These are phyloP conservation scores for Brachyrhaphis roseni DNA, from an alignment of 2,797 vertebrate genomes.

Conservation along the genomic window DNA sequence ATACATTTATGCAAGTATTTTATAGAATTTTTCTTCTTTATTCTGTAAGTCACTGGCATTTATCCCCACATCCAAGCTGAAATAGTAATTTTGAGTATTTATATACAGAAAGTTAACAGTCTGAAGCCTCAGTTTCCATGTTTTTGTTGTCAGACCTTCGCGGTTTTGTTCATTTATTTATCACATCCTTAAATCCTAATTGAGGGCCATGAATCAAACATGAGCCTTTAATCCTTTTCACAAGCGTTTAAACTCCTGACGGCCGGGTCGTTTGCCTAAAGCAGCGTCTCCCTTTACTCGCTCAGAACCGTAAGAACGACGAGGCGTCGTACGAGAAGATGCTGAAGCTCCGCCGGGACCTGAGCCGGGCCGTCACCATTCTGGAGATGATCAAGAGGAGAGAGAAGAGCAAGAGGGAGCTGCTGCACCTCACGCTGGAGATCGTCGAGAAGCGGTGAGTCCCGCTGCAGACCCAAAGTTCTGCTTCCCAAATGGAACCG, in stretches of 20 bases:
- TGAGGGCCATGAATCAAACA: not conserved
- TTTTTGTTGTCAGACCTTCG: too few species aligned
- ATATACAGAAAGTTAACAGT: not conserved
- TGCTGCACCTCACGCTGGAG: conserved; percentile 98
- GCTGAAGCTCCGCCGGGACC: conserved; percentile 95
- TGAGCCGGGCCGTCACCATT: conserved; percentile 97
- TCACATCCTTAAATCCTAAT: not conserved
- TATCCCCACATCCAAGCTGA: not conserved
- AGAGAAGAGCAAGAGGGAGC: conserved; percentile 97
- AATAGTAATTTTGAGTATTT: not conserved
- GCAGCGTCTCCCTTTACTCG: not conserved
- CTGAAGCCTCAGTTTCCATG: too few species aligned
- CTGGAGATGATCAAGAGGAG: conserved; percentile 99
- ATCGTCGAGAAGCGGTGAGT: conserved; percentile 97
- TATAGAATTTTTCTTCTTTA: not conserved
- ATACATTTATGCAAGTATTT: too few species aligned
- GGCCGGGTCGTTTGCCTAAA: not conserved
- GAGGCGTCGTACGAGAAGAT: conserved; percentile 99
- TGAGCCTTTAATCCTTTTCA: not conserved
- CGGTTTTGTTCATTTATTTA: too few species aligned
- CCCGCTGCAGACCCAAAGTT: not conserved
- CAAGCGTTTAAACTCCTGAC: not conserved
- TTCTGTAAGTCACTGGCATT: not conserved
- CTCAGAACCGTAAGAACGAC: conserved; percentile 98
- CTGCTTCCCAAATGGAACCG: not conserved